These are phyloP conservation scores for Coptodon rendalli DNA, from an alignment of 2,113 vertebrate species.

Conservation along the genomic window DNA sequence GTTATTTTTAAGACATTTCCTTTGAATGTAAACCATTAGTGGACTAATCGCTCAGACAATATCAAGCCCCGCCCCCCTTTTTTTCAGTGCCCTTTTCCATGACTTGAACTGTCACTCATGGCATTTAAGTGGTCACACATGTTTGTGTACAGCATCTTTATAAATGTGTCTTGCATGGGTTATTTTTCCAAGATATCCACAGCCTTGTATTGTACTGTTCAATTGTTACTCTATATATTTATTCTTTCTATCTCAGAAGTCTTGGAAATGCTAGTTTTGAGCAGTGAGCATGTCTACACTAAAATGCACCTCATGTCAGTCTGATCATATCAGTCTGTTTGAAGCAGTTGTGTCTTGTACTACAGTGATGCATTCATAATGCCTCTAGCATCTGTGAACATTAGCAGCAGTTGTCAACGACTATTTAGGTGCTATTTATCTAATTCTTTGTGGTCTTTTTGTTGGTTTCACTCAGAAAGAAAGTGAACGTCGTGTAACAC, in stretches of 20 bases:
- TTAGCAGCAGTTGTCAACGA: slow-evolving; percentile 31
- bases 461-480: not conserved
- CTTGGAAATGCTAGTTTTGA: slow-evolving; percentile 48
- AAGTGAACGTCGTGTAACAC: not conserved
- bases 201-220: slow-evolving; percentile 60
- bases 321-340: slow-evolving; percentile 42
- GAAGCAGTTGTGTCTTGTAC: slow-evolving; percentile 37
- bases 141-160: slow-evolving; percentile 53
- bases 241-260: slow-evolving; percentile 40
- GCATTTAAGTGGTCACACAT: slow-evolving; percentile 28
- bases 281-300: slow-evolving; percentile 56
- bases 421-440: slow-evolving; percentile 57
- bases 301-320: slow-evolving; percentile 26
- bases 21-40: slow-evolving; percentile 59
- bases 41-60: slow-evolving; percentile 4
- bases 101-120: slow-evolving; percentile 52
- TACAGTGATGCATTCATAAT: slow-evolving; percentile 36
- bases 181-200: slow-evolving; percentile 46
- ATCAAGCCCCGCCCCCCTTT: not conserved
- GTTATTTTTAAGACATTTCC: slow-evolving; percentile 31
- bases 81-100: slow-evolving; percentile 36
- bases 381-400: slow-evolving; percentile 32
- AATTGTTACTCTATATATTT: slow-evolving; percentile 49
- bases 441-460: slow-evolving; percentile 29
- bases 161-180: slow-evolving; percentile 56